Evolutionary conservation across 2,113 vertebrate species (phyloP), one percentile per base, ranked within the genome.

Genomic region (Perca flavescens): DNA sequence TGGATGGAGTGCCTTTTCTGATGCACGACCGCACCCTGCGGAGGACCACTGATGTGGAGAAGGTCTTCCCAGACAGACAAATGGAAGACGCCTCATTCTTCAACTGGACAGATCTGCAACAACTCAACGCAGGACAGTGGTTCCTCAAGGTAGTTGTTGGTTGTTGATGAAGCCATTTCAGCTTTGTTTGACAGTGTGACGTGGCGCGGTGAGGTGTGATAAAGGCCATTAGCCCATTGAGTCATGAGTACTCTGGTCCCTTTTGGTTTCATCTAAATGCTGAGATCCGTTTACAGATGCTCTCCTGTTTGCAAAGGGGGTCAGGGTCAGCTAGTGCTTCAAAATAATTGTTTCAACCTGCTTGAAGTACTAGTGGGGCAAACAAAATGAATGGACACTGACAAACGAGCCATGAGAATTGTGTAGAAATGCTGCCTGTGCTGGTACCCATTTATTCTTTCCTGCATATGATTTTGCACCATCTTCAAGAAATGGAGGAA

Each of bases 1-100:
- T 94, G 5, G 98, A 99, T 1, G 98, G 98, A 1, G 95, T 99
- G 31, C 98, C 98, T 0, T 99, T 99, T 82, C 95, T 99, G 74
- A 97, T 99, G 96, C 97, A 94, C 0, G 98, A 99, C 53, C 65
- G 52, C 61, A 97, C 96, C 0, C 94, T 99, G 74, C 95, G 93
- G 80, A 95, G 98, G 79, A 99, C 98, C 28, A 99, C 98, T 1
- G 95, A 99, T 0, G 96, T 99, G 64, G 93, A 94, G 22, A 92
- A 93, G 46, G 79, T 95, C 50, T 98, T 98, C 19, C 97, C 97
- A 0, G 96, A 96, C 68, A 83, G 97, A 1, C 94, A 93, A 52
- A 88, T 72, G 0, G 85, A 94, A 0, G 96, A 96, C 0, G 95
- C 96, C 43, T 95, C 97, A 49, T 89, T 94, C 94, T 96, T 99